Percentiles rank a stretch among this genome's conserved stretches.
phyloP scores from a whole-genome alignment of 2,797 vertebrate genomes.

The Oryzias dopingdopingensis region DNA sequence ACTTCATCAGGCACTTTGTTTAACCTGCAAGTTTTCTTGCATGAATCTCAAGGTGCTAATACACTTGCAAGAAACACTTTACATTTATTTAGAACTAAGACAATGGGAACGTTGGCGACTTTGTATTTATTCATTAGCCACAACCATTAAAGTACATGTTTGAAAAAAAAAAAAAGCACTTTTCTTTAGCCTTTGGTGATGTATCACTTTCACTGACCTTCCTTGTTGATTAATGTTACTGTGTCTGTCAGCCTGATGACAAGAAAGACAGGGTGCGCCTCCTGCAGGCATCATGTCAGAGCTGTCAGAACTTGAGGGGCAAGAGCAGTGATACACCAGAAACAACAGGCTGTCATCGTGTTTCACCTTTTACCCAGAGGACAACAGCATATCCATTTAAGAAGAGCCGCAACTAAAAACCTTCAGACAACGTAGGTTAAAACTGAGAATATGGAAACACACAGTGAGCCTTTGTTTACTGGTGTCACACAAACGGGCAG shows the following conservation, averaged over 20 bases:
- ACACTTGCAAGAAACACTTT: slow-evolving; percentile 21
- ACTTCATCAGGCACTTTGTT: slow-evolving; percentile 35
- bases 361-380: slow-evolving; percentile 31
- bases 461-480: background rate
- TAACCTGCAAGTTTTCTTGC: slow-evolving; percentile 25
- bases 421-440: background rate
- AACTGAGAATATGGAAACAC: background rate
- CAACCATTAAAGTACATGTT: no score
- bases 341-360: slow-evolving; percentile 32
- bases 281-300: slow-evolving; percentile 27
- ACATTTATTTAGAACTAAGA: slow-evolving; percentile 25
- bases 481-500: no score
- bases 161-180: background rate
- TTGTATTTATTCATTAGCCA: background rate
- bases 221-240: slow-evolving; percentile 25
- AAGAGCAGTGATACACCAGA: slow-evolving; percentile 8
- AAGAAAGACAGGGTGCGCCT: slow-evolving; percentile 28
- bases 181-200: background rate
- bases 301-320: slow-evolving; percentile 26
- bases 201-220: background rate
- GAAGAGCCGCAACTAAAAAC: slow-evolving; percentile 9
- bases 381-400: slow-evolving; percentile 19
- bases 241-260: slow-evolving; percentile 11
- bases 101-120: slow-evolving; percentile 17
- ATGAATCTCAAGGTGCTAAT: slow-evolving; percentile 43